Evolutionary conservation across 1,140 invertebrate species (phyloP), one percentile per base, ranked within the genome.

Genomic region (Drosophila nigrodunni): DNA sequence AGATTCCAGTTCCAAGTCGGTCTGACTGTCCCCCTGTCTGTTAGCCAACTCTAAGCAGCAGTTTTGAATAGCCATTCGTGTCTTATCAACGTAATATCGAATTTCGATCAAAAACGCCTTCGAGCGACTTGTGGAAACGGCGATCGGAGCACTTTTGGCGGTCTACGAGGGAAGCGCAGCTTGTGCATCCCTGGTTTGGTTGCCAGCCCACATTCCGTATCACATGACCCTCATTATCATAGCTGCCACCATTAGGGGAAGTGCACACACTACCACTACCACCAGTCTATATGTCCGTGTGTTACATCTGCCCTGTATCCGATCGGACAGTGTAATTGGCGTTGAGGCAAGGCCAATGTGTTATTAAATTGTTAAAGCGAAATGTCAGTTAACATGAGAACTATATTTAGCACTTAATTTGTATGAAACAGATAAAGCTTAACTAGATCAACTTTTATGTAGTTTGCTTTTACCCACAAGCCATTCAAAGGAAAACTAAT

Each of bases 71-170:
- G 37, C 54, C 15, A 57, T 44, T 21, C 37, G 34, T 65, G 15
- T 69, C 77, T 91, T 92, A 92, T 92, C 90, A 82, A 75, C 67
- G 66, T 82, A 80, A 91, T 92, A 92, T 92, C 90, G 85, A 92
- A 91, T 92, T 92, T 91, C 90, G 82, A 91, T 91, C 90, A 78
- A 89, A 30, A 85, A 88, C 80, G 86, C 77, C 80, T 80, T 52
- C 70, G 64, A 73, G 82, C 79, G 68, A 73, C 78, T 73, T 61
- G 60, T 64, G 13, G 34, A 66, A 65, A 55, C 57, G 65, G 41
- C 83, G 72, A 73, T 79, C 69, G 58, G 25, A 30, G 2, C 25
- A 82, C 76, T 80, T 74, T 87, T 87, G 83, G 83, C 83, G 83
- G 83, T 77, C 87, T 86, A 86, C 70, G 46, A 74, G 70, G 81